Evolutionary conservation across 1,140 invertebrate species (phyloP).

Genomic region (Tenebrio molitor): DNA sequence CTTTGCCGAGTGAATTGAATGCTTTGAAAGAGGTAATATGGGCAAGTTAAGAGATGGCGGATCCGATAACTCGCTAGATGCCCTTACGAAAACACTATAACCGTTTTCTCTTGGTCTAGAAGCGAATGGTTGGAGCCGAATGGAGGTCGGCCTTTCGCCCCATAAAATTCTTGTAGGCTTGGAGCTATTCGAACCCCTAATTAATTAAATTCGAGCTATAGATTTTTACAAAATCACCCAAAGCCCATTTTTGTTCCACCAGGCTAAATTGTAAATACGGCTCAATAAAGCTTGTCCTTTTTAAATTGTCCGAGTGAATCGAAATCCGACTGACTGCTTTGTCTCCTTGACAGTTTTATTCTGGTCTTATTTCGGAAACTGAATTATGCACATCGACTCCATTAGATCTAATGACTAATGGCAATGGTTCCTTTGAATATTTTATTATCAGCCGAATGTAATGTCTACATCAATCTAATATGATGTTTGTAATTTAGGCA

Average conservation of each 20-base stretch:
- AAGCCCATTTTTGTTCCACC: slow-evolving; percentile 18
- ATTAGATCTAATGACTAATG: too few relatives aligned
- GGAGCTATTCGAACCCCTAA: background rate
- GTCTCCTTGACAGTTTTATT: too few relatives aligned
- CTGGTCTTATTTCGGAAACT: too few relatives aligned
- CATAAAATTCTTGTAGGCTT: slow-evolving; percentile 12
- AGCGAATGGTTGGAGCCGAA: slow-evolving; percentile 10
- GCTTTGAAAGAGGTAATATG: slow-evolving; percentile 44
- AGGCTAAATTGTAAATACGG: slow-evolving; percentile 15
- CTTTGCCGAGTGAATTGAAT: slow-evolving; percentile 48
- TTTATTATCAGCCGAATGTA: too few relatives aligned
- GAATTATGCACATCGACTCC: too few relatives aligned
- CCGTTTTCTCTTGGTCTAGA: background rate
- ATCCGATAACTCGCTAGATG: slow-evolving; percentile 42
- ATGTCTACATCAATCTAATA: too few relatives aligned
- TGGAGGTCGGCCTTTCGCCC: slow-evolving; percentile 1
- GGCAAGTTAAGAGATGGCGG: slow-evolving; percentile 40
- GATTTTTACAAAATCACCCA: slow-evolving; percentile 32
- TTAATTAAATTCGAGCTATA: slow-evolving; percentile 5
- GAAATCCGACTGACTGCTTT: background rate
- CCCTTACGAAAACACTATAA: slow-evolving; percentile 16
- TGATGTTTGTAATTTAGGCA: too few relatives aligned
- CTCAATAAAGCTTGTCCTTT: background rate
- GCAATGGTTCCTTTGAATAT: too few relatives aligned
- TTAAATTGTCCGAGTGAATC: slow-evolving; percentile 9